Evolutionary conservation across 2,797 vertebrate genomes (phyloP).

Genomic region (Gymnothorax reevesii): DNA sequence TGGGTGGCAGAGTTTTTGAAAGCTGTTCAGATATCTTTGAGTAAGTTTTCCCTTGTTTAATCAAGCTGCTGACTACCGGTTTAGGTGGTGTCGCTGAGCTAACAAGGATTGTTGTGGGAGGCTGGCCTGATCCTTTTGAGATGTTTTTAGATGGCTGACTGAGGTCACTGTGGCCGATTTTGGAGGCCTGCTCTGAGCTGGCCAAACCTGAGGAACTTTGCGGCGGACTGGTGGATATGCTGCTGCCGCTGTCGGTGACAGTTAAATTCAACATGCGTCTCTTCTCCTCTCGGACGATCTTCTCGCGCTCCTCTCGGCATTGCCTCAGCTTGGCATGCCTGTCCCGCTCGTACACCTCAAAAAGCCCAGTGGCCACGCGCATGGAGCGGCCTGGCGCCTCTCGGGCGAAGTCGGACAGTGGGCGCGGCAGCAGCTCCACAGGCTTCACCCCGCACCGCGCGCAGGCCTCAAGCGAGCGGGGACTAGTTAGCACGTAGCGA

Average conservation of each 20-base stretch:
- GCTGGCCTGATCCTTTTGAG: conserved; percentile 48
- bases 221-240: conserved; percentile 50
- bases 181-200: conserved; percentile 46
- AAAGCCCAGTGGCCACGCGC: conserved; percentile 89
- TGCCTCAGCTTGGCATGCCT: conserved; percentile 86
- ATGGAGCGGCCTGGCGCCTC: conserved; percentile 91
- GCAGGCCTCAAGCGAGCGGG: conserved; percentile 92
- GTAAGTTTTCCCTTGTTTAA: conserved; percentile 43
- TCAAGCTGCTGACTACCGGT: conserved; percentile 31
- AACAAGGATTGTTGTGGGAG: conserved; percentile 50
- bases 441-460: conserved; percentile 92
- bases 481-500: conserved; percentile 95
- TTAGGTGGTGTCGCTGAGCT: conserved; percentile 46
- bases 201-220: conserved; percentile 46
- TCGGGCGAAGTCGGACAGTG: conserved; percentile 83
- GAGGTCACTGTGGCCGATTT: conserved; percentile 44
- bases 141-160: conserved; percentile 52
- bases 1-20: conserved; percentile 33
- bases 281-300: conserved; percentile 90
- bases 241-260: conserved; percentile 54
- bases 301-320: conserved; percentile 89
- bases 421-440: conserved; percentile 86
- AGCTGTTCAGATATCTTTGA: conserved; percentile 39
- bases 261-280: conserved; percentile 76
- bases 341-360: conserved; percentile 89